Conservation (phyloP, 2,797 vertebrate species). For the Coccyzus lansbergi region DNA sequence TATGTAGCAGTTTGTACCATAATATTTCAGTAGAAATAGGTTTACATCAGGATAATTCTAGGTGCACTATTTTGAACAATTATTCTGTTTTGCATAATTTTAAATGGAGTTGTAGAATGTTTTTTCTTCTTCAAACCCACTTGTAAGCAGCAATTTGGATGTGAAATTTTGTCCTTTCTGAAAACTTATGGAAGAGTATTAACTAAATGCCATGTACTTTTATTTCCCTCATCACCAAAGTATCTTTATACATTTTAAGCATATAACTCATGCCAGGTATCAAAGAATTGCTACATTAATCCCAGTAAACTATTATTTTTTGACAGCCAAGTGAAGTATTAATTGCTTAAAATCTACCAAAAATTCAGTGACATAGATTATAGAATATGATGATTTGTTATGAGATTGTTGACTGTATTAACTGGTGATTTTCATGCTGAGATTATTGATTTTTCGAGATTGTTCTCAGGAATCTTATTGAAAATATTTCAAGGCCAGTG, state of each 20-base stretch:
- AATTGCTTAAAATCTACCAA: not conserved
- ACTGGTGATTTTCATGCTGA: conserved; percentile 40
- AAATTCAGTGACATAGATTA: not conserved
- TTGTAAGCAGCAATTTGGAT: not conserved
- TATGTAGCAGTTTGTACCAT: not conserved
- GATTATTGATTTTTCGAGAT: conserved; percentile 63
- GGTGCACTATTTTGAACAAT: not conserved
- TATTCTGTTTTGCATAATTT: not conserved
- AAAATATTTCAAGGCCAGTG: conserved; percentile 60
- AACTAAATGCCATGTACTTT: not conserved
- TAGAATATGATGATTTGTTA: not conserved
- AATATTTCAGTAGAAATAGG: not conserved
- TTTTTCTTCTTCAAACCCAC: not conserved
- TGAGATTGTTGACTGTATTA: conserved; percentile 36
- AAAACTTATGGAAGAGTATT: not conserved
- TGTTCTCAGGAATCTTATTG: conserved; percentile 36
- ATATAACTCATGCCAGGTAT: not conserved
- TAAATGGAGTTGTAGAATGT: not conserved
- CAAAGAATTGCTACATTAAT: not conserved
- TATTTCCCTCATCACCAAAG: not conserved
- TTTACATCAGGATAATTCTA: not conserved
- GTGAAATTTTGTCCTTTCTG: not conserved
- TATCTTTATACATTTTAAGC: not conserved
- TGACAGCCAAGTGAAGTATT: not conserved
- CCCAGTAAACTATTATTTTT: not conserved